A percentile compares a stretch with the other conserved stretches of the same genome.
Conservation (phyloP, 2,888 invertebrate species). For the Thymelicus acteon region DNA sequence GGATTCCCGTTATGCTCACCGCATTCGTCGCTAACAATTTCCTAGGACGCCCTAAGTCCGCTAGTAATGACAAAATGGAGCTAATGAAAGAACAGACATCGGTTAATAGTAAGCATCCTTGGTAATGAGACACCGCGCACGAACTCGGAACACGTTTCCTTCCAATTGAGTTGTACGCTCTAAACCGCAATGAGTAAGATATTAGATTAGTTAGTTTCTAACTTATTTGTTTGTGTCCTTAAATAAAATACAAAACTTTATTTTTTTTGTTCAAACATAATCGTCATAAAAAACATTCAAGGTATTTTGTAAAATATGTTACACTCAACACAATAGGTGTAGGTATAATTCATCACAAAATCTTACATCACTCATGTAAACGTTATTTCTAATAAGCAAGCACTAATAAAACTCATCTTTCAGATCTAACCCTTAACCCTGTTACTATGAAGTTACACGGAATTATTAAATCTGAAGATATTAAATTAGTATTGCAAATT, state of each 20-base stretch:
- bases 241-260: neutral
- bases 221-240: slow-evolving; percentile 20
- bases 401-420: too few species aligned
- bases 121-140: slow-evolving; percentile 64
- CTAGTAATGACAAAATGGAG: slow-evolving; percentile 67
- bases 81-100: slow-evolving; percentile 67
- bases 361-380: too few species aligned
- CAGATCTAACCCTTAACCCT: too few species aligned
- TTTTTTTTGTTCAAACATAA: too few species aligned
- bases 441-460: too few species aligned
- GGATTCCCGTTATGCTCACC: slow-evolving; percentile 70
- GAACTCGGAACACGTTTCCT: slow-evolving; percentile 54
- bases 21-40: slow-evolving; percentile 67
- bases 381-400: too few species aligned
- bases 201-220: slow-evolving; percentile 25
- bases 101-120: slow-evolving; percentile 59
- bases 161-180: slow-evolving; percentile 44
- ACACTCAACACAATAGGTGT: too few species aligned
- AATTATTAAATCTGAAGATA: neutral
- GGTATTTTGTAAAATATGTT: too few species aligned
- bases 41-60: slow-evolving; percentile 53
- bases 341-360: too few species aligned
- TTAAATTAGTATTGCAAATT: neutral
- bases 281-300: too few species aligned
- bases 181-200: slow-evolving; percentile 39